Conservation (phyloP, 2,113 vertebrate species). For the Paracanthobrama guichenoti region DNA sequence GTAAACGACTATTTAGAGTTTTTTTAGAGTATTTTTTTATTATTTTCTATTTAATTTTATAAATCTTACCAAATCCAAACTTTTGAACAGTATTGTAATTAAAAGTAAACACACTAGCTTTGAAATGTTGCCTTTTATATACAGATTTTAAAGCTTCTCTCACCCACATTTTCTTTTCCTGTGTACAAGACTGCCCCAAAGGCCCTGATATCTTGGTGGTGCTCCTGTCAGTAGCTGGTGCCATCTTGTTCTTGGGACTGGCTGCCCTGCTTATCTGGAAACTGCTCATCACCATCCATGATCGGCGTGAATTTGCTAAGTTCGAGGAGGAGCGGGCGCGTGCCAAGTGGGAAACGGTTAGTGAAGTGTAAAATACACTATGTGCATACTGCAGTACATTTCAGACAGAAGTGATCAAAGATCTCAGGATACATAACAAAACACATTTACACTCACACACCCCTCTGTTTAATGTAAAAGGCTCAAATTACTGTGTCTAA, state of each 20-base stretch:
- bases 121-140: no score
- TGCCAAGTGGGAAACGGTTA: constrained; percentile 96
- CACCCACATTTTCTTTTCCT: constrained; percentile 42
- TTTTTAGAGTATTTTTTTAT: no score
- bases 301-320: constrained; percentile 92
- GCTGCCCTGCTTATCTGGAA: constrained; percentile 94
- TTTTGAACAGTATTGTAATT: no score
- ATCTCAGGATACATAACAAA: background rate
- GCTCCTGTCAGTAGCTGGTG: constrained; percentile 88
- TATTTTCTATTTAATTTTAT: no score
- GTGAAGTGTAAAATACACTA: constrained; percentile 48
- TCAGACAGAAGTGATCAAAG: background rate
- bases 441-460: constrained; percentile 11
- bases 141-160: constrained; percentile 1
- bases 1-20: no score
- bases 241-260: constrained; percentile 89
- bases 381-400: background rate
- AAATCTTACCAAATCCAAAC: no score
- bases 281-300: constrained; percentile 93
- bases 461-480: constrained; percentile 21
- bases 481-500: background rate
- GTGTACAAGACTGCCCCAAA: constrained; percentile 85
- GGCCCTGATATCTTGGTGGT: constrained; percentile 90
- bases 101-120: no score
- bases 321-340: constrained; percentile 93